Evolutionary conservation across 2,888 invertebrate species (phyloP).

Genomic region (Drosophila paranaensis): DNA sequence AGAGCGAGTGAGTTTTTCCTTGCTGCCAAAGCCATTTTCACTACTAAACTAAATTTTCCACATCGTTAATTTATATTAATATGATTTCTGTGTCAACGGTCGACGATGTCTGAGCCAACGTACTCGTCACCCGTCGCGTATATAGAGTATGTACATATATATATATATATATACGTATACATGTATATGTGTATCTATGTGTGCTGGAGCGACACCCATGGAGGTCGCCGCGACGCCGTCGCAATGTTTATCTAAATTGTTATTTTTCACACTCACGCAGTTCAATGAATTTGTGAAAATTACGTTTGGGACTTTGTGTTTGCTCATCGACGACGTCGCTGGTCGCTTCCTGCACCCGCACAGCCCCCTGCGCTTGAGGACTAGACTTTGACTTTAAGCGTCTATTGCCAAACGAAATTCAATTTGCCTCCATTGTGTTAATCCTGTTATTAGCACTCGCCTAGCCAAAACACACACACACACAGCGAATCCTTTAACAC

Average conservation of each 20-base stretch:
- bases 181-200: conserved; percentile 26
- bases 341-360: conserved; percentile 22
- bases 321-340: conserved; percentile 56
- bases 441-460: conserved; percentile 78
- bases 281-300: conserved; percentile 85
- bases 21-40: conserved; percentile 70
- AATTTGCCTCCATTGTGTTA: conserved; percentile 79
- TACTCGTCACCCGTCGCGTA: conserved; percentile 32
- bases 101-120: conserved; percentile 59
- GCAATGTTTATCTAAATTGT: conserved; percentile 85
- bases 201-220: conserved; percentile 62
- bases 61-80: conserved; percentile 85
- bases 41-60: conserved; percentile 85
- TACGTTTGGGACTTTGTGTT: conserved; percentile 84
- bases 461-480: conserved; percentile 3
- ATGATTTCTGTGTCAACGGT: conserved; percentile 82
- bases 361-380: neutral
- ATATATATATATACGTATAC: neutral
- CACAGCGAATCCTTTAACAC: conserved; percentile 19
- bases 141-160: conserved; percentile 3
- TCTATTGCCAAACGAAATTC: conserved; percentile 77
- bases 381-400: conserved; percentile 68
- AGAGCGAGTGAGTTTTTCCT: conserved; percentile 13
- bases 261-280: conserved; percentile 85
- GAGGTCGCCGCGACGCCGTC: conserved; percentile 74